phyloP scores from a whole-genome alignment of 2,113 vertebrate species.

The Mirounga angustirostris region DNA sequence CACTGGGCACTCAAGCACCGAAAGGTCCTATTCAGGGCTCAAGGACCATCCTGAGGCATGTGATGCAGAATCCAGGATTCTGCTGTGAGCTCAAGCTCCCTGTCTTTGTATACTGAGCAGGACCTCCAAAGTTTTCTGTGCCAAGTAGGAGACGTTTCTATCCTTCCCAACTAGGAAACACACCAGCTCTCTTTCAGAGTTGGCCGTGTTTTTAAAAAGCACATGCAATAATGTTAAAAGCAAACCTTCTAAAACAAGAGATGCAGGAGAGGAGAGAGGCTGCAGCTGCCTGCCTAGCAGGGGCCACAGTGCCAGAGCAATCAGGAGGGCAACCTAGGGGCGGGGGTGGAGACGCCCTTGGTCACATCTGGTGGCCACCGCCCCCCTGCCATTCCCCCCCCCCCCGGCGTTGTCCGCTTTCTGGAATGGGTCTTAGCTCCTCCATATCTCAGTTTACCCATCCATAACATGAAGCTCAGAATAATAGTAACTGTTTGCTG shows the following conservation, averaged over 20 bases:
- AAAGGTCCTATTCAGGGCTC: not conserved
- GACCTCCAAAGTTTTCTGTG: not conserved
- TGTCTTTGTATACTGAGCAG: fast-evolving
- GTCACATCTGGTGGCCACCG: fast-evolving
- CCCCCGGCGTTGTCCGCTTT: no score
- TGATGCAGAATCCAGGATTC: not conserved
- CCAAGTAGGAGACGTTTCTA: fast-evolving
- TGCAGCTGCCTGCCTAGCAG: not conserved
- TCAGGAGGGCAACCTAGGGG: fast-evolving
- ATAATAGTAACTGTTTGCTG: not conserved
- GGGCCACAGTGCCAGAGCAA: fast-evolving
- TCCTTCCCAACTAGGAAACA: not conserved
- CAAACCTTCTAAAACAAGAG: not conserved
- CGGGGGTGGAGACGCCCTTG: fast-evolving
- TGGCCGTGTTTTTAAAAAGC: not conserved
- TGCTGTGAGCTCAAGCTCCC: not conserved
- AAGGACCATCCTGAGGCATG: not conserved
- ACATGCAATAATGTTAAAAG: not conserved
- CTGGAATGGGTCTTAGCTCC: fast-evolving
- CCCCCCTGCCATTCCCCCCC: no score
- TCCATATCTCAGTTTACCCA: not conserved
- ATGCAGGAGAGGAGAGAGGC: not conserved
- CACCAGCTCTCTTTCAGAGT: not conserved
- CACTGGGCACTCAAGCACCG: fast-evolving
- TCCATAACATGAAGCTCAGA: no score